Conservation (phyloP, 2,888 invertebrate genomes). For the Pecten maximus region DNA sequence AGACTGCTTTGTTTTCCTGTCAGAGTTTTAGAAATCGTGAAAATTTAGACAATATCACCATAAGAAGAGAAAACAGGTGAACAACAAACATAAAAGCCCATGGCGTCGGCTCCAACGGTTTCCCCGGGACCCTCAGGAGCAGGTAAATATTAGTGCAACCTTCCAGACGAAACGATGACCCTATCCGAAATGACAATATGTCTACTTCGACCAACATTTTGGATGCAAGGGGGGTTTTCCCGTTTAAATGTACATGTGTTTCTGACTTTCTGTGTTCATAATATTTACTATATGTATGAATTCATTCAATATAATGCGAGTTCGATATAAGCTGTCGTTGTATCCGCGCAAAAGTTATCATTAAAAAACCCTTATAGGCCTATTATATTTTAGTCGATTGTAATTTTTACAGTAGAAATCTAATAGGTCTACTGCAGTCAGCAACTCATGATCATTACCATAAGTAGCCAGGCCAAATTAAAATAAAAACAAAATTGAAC, state of each 20-base stretch:
- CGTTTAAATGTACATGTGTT: background rate
- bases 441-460: too few species aligned
- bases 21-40: conserved; percentile 38
- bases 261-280: too few species aligned
- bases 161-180: background rate
- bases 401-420: too few species aligned
- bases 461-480: too few species aligned
- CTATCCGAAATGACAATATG: background rate
- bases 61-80: background rate
- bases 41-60: background rate
- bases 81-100: conserved; percentile 13
- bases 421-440: too few species aligned
- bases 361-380: too few species aligned
- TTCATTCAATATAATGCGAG: too few species aligned
- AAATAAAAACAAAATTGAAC: too few species aligned
- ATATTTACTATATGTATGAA: background rate
- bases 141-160: conserved; percentile 55
- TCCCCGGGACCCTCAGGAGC: conserved; percentile 77
- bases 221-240: background rate
- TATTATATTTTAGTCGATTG: too few species aligned
- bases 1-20: conserved; percentile 51
- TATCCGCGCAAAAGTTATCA: too few species aligned
- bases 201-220: background rate
- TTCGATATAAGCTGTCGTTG: too few species aligned
- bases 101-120: conserved; percentile 71